These are phyloP conservation scores for Corythornis vintsioides DNA, from an alignment of 2,113 vertebrate species.

Conservation along the genomic window DNA sequence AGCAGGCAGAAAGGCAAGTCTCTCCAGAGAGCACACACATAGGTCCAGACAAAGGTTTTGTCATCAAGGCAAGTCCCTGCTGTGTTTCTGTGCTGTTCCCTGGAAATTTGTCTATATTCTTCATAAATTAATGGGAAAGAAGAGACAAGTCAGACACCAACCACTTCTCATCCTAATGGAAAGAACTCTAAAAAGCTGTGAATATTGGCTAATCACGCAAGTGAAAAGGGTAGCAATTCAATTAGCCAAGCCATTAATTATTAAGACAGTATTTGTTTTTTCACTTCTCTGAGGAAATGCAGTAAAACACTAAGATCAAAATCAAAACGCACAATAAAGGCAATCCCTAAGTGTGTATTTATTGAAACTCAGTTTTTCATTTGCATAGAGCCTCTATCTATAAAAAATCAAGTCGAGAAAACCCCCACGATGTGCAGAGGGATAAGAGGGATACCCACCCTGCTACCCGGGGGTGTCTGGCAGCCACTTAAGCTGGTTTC, in stretches of 20 bases:
- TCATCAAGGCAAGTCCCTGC: not conserved
- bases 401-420: not conserved
- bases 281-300: not conserved
- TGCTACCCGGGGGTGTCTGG: not conserved
- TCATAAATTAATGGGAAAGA: not conserved
- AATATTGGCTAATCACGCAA: not conserved
- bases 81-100: not conserved
- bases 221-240: not conserved
- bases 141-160: not conserved
- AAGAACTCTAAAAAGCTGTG: not conserved
- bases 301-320: not conserved
- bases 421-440: not conserved
- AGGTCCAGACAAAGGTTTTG: not conserved
- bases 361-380: not conserved
- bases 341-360: not conserved
- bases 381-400: not conserved
- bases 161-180: not conserved
- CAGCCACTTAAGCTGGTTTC: not conserved
- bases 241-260: not conserved
- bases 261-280: not conserved
- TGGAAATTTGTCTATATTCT: not conserved
- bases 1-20: not conserved
- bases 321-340: not conserved
- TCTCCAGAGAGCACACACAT: not conserved
- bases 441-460: not conserved